Evolutionary conservation across 2,797 vertebrate species (phyloP).

Genomic region (Chiroxiphia lanceolata): DNA sequence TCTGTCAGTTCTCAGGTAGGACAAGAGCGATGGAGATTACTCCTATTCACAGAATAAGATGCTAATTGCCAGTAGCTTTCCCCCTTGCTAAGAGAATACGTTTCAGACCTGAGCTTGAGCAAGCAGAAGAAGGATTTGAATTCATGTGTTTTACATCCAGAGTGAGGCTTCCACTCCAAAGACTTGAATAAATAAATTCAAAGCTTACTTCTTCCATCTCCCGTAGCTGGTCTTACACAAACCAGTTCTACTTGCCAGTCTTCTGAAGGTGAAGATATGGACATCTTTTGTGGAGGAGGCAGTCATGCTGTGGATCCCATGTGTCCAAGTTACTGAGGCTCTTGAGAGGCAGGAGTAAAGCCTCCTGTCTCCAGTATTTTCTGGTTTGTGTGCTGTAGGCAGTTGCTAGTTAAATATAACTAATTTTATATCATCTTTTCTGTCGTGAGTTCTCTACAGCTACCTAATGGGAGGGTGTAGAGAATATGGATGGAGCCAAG

Average conservation of each 20-base stretch:
- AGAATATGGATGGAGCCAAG: background rate
- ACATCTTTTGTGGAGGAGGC: constrained; percentile 9
- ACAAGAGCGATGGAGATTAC: background rate
- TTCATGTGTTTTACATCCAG: background rate
- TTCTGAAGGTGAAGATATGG: background rate
- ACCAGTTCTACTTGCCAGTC: background rate
- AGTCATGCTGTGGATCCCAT: background rate
- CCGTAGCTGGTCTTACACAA: background rate
- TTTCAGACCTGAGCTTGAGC: background rate
- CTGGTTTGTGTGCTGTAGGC: background rate
- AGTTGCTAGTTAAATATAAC: constrained; percentile 3
- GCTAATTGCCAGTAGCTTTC: background rate
- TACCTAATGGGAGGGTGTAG: background rate
- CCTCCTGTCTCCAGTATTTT: background rate
- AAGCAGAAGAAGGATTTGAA: background rate
- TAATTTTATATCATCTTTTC: background rate
- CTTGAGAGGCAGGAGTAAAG: background rate
- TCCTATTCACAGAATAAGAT: background rate
- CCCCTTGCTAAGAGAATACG: fast-evolving
- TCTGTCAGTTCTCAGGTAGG: background rate
- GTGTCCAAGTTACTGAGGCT: background rate
- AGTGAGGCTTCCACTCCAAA: background rate
- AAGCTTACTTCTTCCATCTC: background rate
- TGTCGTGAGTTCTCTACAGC: background rate
- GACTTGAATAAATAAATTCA: background rate